These are phyloP conservation scores for Alouatta palliata DNA, from an alignment of 2,113 vertebrate genomes.

Conservation along the genomic window DNA sequence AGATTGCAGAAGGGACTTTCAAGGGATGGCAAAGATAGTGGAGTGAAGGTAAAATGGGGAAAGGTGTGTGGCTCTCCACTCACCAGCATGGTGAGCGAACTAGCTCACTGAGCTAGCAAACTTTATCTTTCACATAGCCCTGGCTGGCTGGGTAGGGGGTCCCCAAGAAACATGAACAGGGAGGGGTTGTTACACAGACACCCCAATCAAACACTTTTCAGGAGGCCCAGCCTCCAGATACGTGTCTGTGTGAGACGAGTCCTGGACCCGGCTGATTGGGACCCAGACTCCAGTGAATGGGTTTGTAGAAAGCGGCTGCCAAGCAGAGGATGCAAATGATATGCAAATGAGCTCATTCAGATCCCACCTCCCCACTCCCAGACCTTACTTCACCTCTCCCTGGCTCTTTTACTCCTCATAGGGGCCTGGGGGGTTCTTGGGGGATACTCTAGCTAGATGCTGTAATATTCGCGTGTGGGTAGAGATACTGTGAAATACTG, in stretches of 20 bases:
- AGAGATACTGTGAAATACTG: slow-evolving; percentile 64
- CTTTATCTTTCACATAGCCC: slow-evolving; percentile 45
- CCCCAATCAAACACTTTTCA: slow-evolving; percentile 12
- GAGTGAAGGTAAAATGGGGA: not conserved
- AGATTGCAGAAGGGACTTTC: slow-evolving; percentile 65
- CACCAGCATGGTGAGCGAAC: slow-evolving; percentile 13
- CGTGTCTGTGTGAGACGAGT: slow-evolving; percentile 38
- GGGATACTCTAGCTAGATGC: not conserved
- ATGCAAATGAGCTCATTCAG: slow-evolving; percentile 81
- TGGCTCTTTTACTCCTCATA: slow-evolving; percentile 37
- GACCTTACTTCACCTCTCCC: slow-evolving; percentile 81
- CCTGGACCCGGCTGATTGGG: not conserved
- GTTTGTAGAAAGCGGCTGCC: not conserved
- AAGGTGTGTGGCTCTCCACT: slow-evolving; percentile 29
- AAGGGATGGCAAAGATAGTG: slow-evolving; percentile 61
- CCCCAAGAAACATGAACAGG: slow-evolving; percentile 22
- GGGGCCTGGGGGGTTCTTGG: not conserved
- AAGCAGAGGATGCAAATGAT: slow-evolving; percentile 74
- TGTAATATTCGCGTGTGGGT: not conserved
- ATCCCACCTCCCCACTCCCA: slow-evolving; percentile 77
- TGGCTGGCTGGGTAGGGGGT: slow-evolving; percentile 40
- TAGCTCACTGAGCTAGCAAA: slow-evolving; percentile 54
- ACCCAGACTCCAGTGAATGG: not conserved
- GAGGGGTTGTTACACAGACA: slow-evolving; percentile 62
- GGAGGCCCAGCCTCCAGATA: slow-evolving; percentile 77